Base-by-base conservation (phyloP, 2,888 invertebrate species). In the Ditula angustiorana region DNA sequence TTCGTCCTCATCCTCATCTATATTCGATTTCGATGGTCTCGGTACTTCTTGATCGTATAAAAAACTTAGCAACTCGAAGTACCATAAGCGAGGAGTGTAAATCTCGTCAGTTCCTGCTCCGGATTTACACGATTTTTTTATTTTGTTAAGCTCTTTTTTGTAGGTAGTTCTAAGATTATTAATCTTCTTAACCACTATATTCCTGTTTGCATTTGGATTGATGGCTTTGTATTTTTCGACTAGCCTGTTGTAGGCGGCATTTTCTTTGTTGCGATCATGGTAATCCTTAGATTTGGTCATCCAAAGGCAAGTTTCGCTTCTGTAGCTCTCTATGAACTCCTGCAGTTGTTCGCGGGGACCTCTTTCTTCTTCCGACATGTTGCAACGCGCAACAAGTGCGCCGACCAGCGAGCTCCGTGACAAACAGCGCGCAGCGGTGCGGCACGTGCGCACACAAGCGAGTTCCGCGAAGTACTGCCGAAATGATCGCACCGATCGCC, bases 281-380 rank as follows among this genome's bases (percentile, higher is more conserved):
- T 69, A 35, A 60, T 26, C 26, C 26, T 26, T 26, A 26, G 26
- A 26, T 26, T 26, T 26, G 26, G 26, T 65, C 35, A 52, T 52
- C 56, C 66, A 61, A 61, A 66, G 52, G 53, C 58, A 63, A 63
- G 63, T 52, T 58, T 63, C 44, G 58, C 26, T 58, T 58, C 63
- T 57, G 52, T 58, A 58, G 26, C 55, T 55, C 28, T 71, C 71
- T 71, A 60, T 65, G 24, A 65, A 60, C 30, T 65, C 49, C 55
- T 60, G 53, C 19, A 65, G 35, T 60, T 28, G 37, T 65, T 65
- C 65, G 49, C 52, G 57, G 26, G 3, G 5, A 50, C 63, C 52
- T 33, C 30, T 50, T 50, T 33, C 19, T 35, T 52, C 52, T 52
- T 52, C 35, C 47, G 26, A 21, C 23, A 52, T 33, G 23, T 23